phyloP scores from a whole-genome alignment of 2,888 invertebrate species.

The Hirtodrosophila histrioides region DNA sequence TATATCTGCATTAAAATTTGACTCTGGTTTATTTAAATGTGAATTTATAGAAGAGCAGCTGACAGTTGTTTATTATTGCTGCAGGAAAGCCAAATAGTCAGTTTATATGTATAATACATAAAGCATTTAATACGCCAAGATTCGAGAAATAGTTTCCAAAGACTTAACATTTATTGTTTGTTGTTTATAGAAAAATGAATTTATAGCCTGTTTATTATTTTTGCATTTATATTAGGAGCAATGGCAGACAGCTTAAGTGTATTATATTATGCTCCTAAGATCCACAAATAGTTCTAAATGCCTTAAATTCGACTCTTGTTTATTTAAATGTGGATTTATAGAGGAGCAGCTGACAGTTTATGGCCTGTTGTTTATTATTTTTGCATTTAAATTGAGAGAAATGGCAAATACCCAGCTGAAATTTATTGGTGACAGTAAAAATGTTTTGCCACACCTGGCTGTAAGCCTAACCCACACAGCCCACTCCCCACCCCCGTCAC shows the following conservation, averaged over 20 bases:
- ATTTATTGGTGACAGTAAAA: conserved; percentile 77
- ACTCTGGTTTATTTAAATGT: too few relatives aligned
- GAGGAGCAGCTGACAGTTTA: conserved; percentile 31
- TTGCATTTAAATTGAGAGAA: conserved; percentile 66
- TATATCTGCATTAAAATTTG: too few relatives aligned
- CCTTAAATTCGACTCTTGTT: background rate
- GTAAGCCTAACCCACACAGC: conserved; percentile 1
- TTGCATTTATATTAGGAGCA: too few relatives aligned
- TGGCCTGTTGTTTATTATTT: conserved; percentile 48
- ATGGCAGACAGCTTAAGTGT: too few relatives aligned
- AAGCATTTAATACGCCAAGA: too few relatives aligned
- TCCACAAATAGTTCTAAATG: too few relatives aligned
- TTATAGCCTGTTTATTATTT: too few relatives aligned
- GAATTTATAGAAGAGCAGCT: background rate
- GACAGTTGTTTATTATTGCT: background rate
- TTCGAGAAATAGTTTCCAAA: background rate
- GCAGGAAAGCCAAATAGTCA: too few relatives aligned
- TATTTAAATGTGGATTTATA: conserved; percentile 36
- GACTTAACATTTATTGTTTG: conserved; percentile 4
- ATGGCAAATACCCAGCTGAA: conserved; percentile 55
- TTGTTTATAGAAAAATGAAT: conserved; percentile 1
- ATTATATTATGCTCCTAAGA: too few relatives aligned
- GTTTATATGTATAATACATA: too few relatives aligned
- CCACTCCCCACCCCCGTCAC: too few relatives aligned
- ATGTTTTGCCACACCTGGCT: conserved; percentile 41